Percentiles rank a stretch among this genome's conserved stretches.
These are phyloP conservation scores for Eudasyphora cyanicolor DNA, from an alignment of 2,888 invertebrate species.

Conservation along the genomic window DNA sequence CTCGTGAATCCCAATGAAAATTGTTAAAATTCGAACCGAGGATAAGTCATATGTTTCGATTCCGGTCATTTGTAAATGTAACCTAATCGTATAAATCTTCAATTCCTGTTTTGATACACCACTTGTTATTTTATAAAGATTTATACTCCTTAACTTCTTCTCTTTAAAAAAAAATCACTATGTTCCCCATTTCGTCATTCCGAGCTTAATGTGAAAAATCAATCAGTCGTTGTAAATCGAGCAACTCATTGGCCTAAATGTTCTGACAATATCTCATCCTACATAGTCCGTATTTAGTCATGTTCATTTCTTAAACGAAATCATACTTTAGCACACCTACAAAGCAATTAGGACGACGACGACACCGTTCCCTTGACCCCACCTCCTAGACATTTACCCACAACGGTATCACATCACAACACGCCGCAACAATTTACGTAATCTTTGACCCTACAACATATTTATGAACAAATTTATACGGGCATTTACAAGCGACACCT, in stretches of 20 bases:
- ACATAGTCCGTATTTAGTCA: not conserved
- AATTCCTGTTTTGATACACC: no score
- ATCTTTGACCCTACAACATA: slow-evolving; percentile 31
- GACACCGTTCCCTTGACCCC: not conserved
- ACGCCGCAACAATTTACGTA: slow-evolving; percentile 15
- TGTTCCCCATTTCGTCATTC: no score
- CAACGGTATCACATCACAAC: not conserved
- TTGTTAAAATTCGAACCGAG: no score
- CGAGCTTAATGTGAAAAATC: not conserved
- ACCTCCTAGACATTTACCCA: no score
- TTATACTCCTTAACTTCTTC: no score
- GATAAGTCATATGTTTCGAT: no score
- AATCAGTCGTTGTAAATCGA: not conserved
- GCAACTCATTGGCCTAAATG: not conserved
- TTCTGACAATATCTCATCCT: not conserved
- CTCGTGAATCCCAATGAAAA: no score
- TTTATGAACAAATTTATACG: slow-evolving; percentile 36
- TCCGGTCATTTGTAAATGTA: no score
- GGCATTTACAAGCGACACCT: slow-evolving; percentile 32
- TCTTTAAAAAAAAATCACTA: no score
- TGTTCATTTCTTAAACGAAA: not conserved
- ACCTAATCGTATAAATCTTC: no score
- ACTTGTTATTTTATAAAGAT: no score
- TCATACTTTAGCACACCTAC: slow-evolving; percentile 3
- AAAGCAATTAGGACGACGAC: slow-evolving; percentile 7